Base-by-base conservation (phyloP, 1,140 invertebrate species). In the Drosophila chauvacae region DNA sequence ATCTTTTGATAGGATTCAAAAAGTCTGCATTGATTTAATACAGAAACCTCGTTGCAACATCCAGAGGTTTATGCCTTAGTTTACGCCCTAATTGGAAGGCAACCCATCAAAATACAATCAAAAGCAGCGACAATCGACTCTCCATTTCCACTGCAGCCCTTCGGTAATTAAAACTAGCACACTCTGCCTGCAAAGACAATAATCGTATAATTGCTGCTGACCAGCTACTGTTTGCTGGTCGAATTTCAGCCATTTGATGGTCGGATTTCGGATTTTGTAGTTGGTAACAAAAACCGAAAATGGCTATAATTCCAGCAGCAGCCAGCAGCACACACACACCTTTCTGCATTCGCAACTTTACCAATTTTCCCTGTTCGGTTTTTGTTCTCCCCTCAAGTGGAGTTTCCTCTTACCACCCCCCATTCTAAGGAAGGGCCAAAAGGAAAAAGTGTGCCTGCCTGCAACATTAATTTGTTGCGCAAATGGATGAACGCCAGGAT, bases 381-480 rank as follows among this genome's bases (percentile, higher is more conserved):
- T 23, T 14, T 20, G 30, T 66, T 66, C 26, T 13, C 44, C 61
- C 47, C 20, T 26, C 41, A 39, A 72, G 35, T 72, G 58, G 60
- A 65, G 70, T 68, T 76, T 62, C 33, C 45, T 11, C 28, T 41
- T 18, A 7, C 18, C 18, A 11, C n/a, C 7, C 4, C 30, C 10
- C 14, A 35, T 30, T 28, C 64, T 26, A 11, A 37, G 41, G 42
- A 66, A 60, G 48, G 59, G 42, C 48, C 39, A 42, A 81, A 78
- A 80, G 77, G 20, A 23, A 20, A 20, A 6, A 16, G 48, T 70
- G 56, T 82, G 53, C 53, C 53, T 74, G 64, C 68, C 80, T 71
- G 64, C 80, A 84, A 80, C 80, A 90, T 90, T 87, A 87, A 81
- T 87, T 84, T 84, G 81, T 77, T 64, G 60, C 65, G 77, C 48